phyloP scores from a whole-genome alignment of 2,888 invertebrate species.

The Altica lythri region DNA sequence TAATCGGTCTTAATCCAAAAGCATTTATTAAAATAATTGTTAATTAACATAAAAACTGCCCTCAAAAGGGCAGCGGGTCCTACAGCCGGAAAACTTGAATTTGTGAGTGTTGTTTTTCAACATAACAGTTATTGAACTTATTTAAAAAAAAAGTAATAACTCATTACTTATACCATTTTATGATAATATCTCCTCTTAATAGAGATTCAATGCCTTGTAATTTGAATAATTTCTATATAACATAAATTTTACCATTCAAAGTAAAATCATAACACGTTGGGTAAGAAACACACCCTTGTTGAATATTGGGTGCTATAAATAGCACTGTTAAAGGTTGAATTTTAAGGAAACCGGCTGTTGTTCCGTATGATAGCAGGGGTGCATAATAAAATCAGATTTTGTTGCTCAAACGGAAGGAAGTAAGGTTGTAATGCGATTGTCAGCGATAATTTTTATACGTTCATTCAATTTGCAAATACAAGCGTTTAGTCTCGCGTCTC shows the following conservation, averaged over 20 bases:
- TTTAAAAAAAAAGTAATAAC: too few species aligned
- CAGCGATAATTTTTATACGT: constrained; percentile 31
- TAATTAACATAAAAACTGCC: too few species aligned
- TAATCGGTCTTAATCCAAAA: too few species aligned
- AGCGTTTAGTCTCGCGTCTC: neutral
- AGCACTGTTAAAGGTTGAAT: constrained; percentile 30
- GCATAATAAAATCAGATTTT: constrained; percentile 36
- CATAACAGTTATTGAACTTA: too few species aligned
- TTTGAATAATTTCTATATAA: too few species aligned
- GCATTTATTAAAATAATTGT: too few species aligned
- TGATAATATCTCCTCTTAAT: too few species aligned
- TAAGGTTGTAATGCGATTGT: constrained; percentile 30
- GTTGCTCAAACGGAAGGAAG: constrained; percentile 30
- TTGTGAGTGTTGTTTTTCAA: too few species aligned
- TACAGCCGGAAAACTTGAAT: too few species aligned
- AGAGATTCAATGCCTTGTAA: too few species aligned
- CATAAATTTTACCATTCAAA: neutral
- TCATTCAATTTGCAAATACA: constrained; percentile 25
- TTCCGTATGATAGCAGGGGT: constrained; percentile 34
- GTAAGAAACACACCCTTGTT: constrained; percentile 4
- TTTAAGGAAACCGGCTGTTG: constrained; percentile 34
- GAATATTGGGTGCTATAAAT: constrained; percentile 26
- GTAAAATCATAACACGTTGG: neutral
- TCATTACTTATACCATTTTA: too few species aligned
- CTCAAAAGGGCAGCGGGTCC: too few species aligned